Conservation (phyloP, 2,888 invertebrate species). For the Tinea semifulvella region DNA sequence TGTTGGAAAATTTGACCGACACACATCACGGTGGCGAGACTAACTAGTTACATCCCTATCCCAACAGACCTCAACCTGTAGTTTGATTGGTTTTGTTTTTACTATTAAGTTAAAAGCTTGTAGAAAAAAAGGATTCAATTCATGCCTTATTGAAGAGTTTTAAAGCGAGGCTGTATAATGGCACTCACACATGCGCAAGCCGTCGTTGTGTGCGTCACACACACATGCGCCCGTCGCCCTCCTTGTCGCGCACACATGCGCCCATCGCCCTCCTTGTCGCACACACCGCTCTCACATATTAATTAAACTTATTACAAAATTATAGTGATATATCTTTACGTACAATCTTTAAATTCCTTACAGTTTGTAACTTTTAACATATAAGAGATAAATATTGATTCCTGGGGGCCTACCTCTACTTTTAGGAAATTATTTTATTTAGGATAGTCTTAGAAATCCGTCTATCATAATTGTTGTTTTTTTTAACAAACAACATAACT, state of each 20-base stretch:
- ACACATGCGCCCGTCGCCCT: constrained; percentile 2
- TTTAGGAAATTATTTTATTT: too few relatives aligned
- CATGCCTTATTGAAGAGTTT: constrained; percentile 10
- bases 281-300: constrained; percentile 1
- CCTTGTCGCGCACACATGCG: constrained; percentile 3
- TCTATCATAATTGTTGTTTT: too few relatives aligned
- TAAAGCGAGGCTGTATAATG: constrained; percentile 12
- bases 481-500: too few relatives aligned
- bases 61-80: too few relatives aligned
- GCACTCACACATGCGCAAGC: background rate
- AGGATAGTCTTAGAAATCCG: too few relatives aligned
- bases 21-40: too few relatives aligned
- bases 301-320: constrained; percentile 12
- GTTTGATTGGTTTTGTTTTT: constrained; percentile 12
- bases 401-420: too few relatives aligned
- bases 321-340: constrained; percentile 10
- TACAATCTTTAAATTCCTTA: constrained; percentile 10
- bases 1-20: too few relatives aligned
- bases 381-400: too few relatives aligned
- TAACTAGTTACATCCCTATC: too few relatives aligned
- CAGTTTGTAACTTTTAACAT: too few relatives aligned
- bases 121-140: constrained; percentile 10
- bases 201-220: constrained; percentile 5
- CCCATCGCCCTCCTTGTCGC: constrained; percentile 2
- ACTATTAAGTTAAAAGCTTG: constrained; percentile 11